A percentile compares a stretch with the other conserved stretches of the same genome.
Evolutionary conservation across 2,113 vertebrate species (phyloP).

Genomic region (Phainopepla nitens): DNA sequence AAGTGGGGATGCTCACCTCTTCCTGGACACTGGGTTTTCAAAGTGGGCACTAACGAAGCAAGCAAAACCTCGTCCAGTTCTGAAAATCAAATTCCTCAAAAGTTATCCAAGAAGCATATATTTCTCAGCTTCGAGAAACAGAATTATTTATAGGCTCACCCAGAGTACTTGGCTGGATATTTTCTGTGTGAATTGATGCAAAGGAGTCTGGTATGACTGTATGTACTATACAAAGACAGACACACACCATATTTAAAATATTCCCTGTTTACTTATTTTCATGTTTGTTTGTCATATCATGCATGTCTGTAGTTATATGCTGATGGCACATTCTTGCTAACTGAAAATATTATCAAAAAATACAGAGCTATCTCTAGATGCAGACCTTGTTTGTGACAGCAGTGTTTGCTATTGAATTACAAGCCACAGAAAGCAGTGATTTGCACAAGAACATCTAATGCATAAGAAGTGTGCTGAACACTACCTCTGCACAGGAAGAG

Average conservation of each 20-base stretch:
- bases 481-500: constrained; percentile 42
- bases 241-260: constrained; percentile 16
- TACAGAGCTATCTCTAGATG: constrained; percentile 1
- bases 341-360: constrained; percentile 14
- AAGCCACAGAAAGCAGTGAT: constrained; percentile 48
- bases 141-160: not conserved
- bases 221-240: not conserved
- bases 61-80: not conserved
- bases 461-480: constrained; percentile 15
- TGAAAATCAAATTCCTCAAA: not conserved
- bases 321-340: not conserved
- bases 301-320: not conserved
- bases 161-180: not conserved
- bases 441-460: constrained; percentile 33
- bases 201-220: not conserved
- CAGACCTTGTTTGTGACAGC: constrained; percentile 28
- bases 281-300: not conserved
- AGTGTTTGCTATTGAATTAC: not conserved
- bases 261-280: not conserved
- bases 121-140: not conserved
- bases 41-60: not conserved
- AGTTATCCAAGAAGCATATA: not conserved
- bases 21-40: not conserved
- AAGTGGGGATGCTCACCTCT: not conserved
- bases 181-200: constrained; percentile 23